Base-by-base conservation (phyloP, 2,113 vertebrate genomes). In the Tychaedon coryphoeus region DNA sequence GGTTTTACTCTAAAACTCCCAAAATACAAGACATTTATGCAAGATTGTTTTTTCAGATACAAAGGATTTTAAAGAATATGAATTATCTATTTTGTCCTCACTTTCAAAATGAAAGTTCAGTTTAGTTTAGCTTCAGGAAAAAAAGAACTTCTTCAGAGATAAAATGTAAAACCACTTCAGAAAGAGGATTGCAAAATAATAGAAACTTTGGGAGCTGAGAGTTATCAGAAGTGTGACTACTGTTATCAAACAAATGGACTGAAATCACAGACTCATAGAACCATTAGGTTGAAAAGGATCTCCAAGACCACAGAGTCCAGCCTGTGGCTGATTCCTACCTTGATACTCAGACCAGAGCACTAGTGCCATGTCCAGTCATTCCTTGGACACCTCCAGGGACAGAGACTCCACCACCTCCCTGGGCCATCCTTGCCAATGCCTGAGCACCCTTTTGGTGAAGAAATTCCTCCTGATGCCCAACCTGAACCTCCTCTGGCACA, bases 281-380 rank as follows among this genome's bases (percentile, higher is more conserved):
- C 8, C 11, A 23, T 23, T 17, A 43, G 25, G 51, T 5, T 51
- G 51, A 18, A 42, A 50, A 43, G 58, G 8, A 31, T 10, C 36
- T 34, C 34, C 26, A 34, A 33, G 31, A 7, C 7, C 40, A 29
- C 1, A 2, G 16, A 31, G 25, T 34, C 20, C 34, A 72, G 9
- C 28, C 48, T 48, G 7, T 47, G 74, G 8, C 31, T 5, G 5
- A 54, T 48, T 3, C 19, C 13, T 34, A 42, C 20, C 6, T 4
- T 50, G 50, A 7, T 42, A 53, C 23, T n/a, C n/a, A 71, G n/a
- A 3, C 5, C 22, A 69, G 48, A 54, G 48, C 40, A 45, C 56
- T 40, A 62, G 16, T 47, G n/a, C 24, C 47, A 40, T 0, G 0
- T 29, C 8, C 40, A 47, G 15, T 0, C 2, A 1, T 62, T 47